These are phyloP conservation scores for Hydractinia symbiolongicarpus DNA, from an alignment of 30 jellyfish, hydroid and myxozoan species.

Conservation along the genomic window DNA sequence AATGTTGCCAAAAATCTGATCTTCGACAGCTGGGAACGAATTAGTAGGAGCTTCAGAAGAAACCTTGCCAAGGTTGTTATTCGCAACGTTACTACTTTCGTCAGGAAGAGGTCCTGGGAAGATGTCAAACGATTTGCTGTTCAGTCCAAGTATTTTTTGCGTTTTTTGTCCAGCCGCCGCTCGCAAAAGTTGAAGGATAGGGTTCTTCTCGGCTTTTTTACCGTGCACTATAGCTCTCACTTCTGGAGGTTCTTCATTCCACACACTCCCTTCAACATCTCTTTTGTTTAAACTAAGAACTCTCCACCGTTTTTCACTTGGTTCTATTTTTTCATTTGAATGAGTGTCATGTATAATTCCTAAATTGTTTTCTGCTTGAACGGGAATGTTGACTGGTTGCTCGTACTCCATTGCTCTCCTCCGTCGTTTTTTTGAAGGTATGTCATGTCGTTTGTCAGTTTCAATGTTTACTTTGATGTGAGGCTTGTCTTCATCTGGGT, in stretches of 20 bases:
- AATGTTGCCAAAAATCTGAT: not conserved
- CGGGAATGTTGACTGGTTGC: slow-evolving; percentile 53
- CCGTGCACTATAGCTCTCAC: slow-evolving; percentile 85
- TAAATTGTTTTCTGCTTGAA: slow-evolving; percentile 76
- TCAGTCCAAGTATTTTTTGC: slow-evolving; percentile 79
- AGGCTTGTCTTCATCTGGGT: slow-evolving; percentile 45
- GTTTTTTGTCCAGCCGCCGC: slow-evolving; percentile 84
- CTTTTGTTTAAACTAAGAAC: slow-evolving; percentile 51
- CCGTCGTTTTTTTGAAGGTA: slow-evolving; percentile 33
- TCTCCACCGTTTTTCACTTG: slow-evolving; percentile 19
- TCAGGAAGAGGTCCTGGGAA: slow-evolving; percentile 98
- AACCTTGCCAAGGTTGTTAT: slow-evolving; percentile 18
- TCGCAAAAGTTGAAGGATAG: slow-evolving; percentile 71
- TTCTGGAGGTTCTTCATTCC: slow-evolving; percentile 57
- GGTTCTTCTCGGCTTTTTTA: slow-evolving; percentile 49
- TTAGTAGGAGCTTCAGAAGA: not conserved
- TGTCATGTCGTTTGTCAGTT: slow-evolving; percentile 46
- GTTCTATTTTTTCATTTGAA: slow-evolving; percentile 11
- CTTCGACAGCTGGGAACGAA: not conserved
- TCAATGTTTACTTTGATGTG: slow-evolving; percentile 43
- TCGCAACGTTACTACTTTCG: slow-evolving; percentile 21
- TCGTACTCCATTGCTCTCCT: slow-evolving; percentile 14
- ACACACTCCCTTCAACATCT: slow-evolving; percentile 30
- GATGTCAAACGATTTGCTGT: slow-evolving; percentile 90
- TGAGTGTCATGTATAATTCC: slow-evolving; percentile 50